Evolutionary conservation across 2,797 vertebrate species (phyloP), one percentile per base, ranked within the genome.

Genomic region (Arctocebus calabarensis): DNA sequence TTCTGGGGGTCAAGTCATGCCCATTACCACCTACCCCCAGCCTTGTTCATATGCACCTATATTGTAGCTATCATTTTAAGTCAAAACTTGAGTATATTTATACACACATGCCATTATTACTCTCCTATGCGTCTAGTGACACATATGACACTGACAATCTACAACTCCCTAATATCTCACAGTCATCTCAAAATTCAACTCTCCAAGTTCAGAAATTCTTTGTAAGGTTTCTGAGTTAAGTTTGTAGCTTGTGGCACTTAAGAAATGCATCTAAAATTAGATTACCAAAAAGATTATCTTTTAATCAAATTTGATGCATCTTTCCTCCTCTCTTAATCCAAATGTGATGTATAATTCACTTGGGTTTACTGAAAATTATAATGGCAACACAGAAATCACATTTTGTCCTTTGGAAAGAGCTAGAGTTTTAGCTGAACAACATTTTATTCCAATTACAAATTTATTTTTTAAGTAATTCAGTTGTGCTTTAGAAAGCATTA

Each of bases 401-500:
- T 95, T 95, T 78, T 94, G 62, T 92, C 37, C 81, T 93, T 62
- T 84, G 57, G 61, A 84, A 97, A 92, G 91, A 95, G 52, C 61
- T 84, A 25, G 37, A 78, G 75, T 92, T 95, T 94, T 66, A 95
- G 81, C 37, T 92, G 45, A 94, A 66, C 22, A 34, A 84, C 43
- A 11, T 88, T 94, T 96, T 71, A 93, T 75, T 95, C 87, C 62
- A 87, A 94, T 93, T 95, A 97, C 79, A 78, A 61, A 45, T 70
- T 82, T 91, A 45, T 73, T 89, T 96, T 94, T 66, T 45, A 96
- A 97, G 71, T 94, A 92, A 96, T 91, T 95, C 89, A 73, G 68
- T 87, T 94, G 57, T 95, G 79, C 61, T 96, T 91, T 96, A 91
- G 71, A 92, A 97, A 95, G 70, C 84, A 95, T 59, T 92, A 81